Percentiles rank a stretch among this genome's conserved stretches.
These are phyloP conservation scores for Clarias pachynema DNA, from an alignment of 2,797 vertebrate genomes.

Conservation along the genomic window DNA sequence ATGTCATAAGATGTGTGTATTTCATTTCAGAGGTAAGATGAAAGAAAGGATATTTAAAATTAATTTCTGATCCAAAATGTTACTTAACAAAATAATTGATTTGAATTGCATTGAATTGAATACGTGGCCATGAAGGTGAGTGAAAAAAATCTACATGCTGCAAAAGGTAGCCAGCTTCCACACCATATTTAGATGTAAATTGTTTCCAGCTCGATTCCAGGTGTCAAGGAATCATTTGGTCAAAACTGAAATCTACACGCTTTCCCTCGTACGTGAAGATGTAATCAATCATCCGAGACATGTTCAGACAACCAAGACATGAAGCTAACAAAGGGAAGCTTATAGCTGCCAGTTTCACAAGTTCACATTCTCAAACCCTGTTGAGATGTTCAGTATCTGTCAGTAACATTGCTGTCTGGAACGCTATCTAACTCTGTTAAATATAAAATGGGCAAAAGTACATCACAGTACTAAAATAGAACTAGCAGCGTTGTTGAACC, in stretches of 20 bases:
- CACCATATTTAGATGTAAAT: not conserved
- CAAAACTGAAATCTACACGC: conserved; percentile 18
- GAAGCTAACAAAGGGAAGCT: conserved; percentile 31
- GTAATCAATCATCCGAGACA: conserved; percentile 30
- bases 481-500: not conserved
- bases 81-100: not conserved
- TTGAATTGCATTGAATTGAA: not conserved
- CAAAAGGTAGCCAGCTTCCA: not conserved
- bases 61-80: not conserved
- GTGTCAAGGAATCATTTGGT: conserved; percentile 6
- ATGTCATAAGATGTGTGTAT: not conserved
- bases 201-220: not conserved
- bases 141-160: not conserved
- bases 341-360: conserved; percentile 21
- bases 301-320: conserved; percentile 28
- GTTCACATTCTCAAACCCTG: not conserved
- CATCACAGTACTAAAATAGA: too few relatives aligned
- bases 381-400: conserved; percentile 1
- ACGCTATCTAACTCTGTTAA: not conserved
- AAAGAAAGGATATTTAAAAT: not conserved
- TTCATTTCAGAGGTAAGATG: not conserved
- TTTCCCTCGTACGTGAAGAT: conserved; percentile 13
- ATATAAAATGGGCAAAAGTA: not conserved
- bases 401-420: not conserved
- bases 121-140: not conserved